phyloP scores from a whole-genome alignment of 2,888 invertebrate species.

The Parasteatoda lunata region DNA sequence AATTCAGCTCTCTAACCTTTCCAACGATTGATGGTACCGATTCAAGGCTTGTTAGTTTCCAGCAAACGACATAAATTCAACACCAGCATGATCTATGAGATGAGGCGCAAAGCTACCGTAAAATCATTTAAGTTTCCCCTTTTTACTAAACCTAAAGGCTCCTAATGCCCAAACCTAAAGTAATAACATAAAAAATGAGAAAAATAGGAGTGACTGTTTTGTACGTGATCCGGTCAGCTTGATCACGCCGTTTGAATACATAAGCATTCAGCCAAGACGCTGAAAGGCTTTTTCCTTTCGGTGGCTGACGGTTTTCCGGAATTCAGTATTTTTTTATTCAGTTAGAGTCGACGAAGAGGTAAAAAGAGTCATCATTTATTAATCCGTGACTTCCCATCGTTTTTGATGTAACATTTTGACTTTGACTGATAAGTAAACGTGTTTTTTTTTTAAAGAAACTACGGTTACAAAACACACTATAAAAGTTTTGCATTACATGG shows the following conservation, averaged over 20 bases:
- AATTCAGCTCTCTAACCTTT: background rate
- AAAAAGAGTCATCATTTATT: background rate
- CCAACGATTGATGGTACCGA: conserved; percentile 27
- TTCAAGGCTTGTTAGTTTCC: conserved; percentile 32
- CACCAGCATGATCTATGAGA: conserved; percentile 52
- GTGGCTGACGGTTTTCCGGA: too few relatives aligned
- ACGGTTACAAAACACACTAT: background rate
- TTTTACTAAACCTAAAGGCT: background rate
- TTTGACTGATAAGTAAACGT: background rate
- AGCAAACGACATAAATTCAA: conserved; percentile 52
- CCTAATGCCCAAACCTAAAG: background rate
- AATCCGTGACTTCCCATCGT: background rate
- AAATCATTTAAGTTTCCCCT: conserved; percentile 27
- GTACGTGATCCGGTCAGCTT: conserved; percentile 49
- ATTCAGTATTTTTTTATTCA: background rate
- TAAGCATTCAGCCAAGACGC: conserved; percentile 31
- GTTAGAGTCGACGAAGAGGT: background rate
- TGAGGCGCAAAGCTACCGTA: conserved; percentile 23
- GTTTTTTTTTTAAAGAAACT: background rate
- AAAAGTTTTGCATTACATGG: background rate
- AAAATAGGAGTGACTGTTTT: conserved; percentile 27
- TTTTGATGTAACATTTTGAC: conserved; percentile 1
- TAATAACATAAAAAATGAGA: conserved; percentile 10
- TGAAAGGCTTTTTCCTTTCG: background rate
- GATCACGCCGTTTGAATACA: conserved; percentile 55